These are phyloP conservation scores for Corella eumyota DNA, from an alignment of 23 tunicate species.

Conservation along the genomic window DNA sequence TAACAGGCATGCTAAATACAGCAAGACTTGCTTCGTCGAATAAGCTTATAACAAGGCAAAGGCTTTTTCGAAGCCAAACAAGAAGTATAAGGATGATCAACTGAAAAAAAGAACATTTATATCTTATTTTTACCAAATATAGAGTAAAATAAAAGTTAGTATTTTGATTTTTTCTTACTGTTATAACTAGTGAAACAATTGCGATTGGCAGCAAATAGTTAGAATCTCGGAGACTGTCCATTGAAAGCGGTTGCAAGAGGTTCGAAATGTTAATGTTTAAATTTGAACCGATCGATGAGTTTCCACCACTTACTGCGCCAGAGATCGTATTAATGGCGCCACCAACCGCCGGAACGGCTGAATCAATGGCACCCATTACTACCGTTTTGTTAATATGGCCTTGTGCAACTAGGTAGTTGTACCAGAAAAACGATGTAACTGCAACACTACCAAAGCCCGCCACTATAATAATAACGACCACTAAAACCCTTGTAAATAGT, in stretches of 20 bases:
- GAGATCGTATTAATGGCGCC: neutral
- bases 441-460: constrained; percentile 43
- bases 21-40: constrained; percentile 85
- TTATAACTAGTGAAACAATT: constrained; percentile 4
- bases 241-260: constrained; percentile 11
- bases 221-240: constrained; percentile 13
- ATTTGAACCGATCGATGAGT: too few relatives aligned
- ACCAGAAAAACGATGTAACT: constrained; percentile 50
- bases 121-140: too few relatives aligned
- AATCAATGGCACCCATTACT: constrained; percentile 3
- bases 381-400: constrained; percentile 15
- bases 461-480: constrained; percentile 24
- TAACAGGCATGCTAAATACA: constrained; percentile 41
- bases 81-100: constrained; percentile 28
- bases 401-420: constrained; percentile 32
- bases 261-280: constrained; percentile 4
- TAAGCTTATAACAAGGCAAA: constrained; percentile 39
- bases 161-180: neutral
- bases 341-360: constrained; percentile 4
- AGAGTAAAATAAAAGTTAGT: too few relatives aligned
- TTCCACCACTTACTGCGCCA: neutral
- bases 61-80: constrained; percentile 47
- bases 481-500: constrained; percentile 46
- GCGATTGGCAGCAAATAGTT: constrained; percentile 33
- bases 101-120: too few relatives aligned